phyloP scores from a whole-genome alignment of 92 coral and sea anemone species.

The Bergia puertoricense region DNA sequence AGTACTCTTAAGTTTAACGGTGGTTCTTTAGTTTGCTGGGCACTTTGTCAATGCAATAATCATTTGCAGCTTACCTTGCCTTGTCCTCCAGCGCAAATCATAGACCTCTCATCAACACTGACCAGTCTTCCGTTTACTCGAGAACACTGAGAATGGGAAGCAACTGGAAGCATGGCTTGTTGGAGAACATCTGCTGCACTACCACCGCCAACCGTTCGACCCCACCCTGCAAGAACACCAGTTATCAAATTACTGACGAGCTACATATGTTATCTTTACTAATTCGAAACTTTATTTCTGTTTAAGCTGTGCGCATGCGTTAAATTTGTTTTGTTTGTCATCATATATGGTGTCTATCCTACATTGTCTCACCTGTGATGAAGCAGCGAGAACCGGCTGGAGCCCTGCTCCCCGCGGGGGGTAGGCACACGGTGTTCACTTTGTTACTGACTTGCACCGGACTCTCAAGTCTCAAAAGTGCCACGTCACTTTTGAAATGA shows the following conservation, averaged over 20 bases:
- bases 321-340: background rate
- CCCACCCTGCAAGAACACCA: conserved; percentile 43
- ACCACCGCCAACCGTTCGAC: conserved; percentile 47
- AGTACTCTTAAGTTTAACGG: too few relatives aligned
- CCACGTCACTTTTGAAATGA: conserved; percentile 53
- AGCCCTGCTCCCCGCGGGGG: conserved; percentile 51
- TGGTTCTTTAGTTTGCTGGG: too few relatives aligned
- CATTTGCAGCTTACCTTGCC: background rate
- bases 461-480: conserved; percentile 49
- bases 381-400: conserved; percentile 43
- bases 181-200: conserved; percentile 55
- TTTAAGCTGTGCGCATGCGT: background rate
- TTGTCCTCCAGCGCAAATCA: conserved; percentile 45
- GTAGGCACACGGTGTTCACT: conserved; percentile 68
- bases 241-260: background rate
- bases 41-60: too few relatives aligned
- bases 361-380: conserved; percentile 51
- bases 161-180: conserved; percentile 59
- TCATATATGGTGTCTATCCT: background rate
- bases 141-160: conserved; percentile 37
- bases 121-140: conserved; percentile 45
- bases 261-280: background rate
- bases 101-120: conserved; percentile 55
- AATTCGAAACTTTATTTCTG: background rate
- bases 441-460: conserved; percentile 35